These are phyloP conservation scores for Heliconius congener DNA, from an alignment of 1,140 invertebrate genomes.

Conservation along the genomic window DNA sequence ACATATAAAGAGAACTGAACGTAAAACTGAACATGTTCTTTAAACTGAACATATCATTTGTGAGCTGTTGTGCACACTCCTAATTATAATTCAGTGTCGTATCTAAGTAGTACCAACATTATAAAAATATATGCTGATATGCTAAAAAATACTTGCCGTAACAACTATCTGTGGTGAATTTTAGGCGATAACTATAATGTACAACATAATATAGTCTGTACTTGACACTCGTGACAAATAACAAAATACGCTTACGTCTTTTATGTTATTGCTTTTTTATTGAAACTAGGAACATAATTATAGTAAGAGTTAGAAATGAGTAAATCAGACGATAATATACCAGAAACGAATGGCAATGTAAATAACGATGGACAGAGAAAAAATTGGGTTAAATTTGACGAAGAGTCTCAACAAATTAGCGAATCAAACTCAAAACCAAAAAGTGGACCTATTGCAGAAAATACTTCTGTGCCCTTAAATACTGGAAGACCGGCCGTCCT, in stretches of 20 bases:
- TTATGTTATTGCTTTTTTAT: conserved; percentile 17
- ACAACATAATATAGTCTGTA: neutral
- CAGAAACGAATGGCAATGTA: conserved; percentile 60
- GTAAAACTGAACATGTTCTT: too few species aligned
- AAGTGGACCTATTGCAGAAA: conserved; percentile 30
- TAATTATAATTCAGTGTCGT: too few species aligned
- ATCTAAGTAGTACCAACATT: too few species aligned
- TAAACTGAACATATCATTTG: too few species aligned
- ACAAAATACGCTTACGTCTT: conserved; percentile 13
- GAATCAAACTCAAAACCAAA: conserved; percentile 38
- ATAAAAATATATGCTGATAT: too few species aligned
- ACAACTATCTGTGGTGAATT: neutral
- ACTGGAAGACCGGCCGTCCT: conserved; percentile 60
- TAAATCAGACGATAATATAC: conserved; percentile 50
- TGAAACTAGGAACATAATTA: neutral
- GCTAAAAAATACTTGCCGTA: neutral
- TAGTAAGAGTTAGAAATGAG: conserved; percentile 51
- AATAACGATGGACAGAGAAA: conserved; percentile 56
- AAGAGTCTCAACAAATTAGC: conserved; percentile 57
- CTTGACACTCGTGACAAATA: conserved; percentile 13
- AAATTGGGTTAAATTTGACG: conserved; percentile 76
- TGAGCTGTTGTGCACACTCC: too few species aligned
- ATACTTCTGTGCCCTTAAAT: conserved; percentile 32
- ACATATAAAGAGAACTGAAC: too few species aligned
- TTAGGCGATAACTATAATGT: neutral